Evolutionary conservation across 2,797 vertebrate genomes (phyloP).

Genomic region (Scolopax bukidnonensis): DNA sequence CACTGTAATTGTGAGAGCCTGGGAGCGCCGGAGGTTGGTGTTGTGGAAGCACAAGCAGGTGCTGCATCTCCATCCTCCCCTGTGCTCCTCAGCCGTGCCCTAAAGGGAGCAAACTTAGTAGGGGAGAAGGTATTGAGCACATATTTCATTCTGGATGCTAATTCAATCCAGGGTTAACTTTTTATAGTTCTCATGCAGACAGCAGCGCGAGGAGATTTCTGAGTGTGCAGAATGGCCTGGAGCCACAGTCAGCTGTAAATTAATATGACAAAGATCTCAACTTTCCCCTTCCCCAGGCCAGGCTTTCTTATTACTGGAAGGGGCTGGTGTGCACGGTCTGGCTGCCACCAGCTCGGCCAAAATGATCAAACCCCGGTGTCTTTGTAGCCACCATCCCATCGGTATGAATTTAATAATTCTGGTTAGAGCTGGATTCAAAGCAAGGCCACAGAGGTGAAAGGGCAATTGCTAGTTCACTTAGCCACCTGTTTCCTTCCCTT

Average conservation of each 20-base stretch:
- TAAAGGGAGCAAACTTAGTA: neutral
- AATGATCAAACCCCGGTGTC: neutral
- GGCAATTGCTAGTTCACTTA: constrained; percentile 47
- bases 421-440: constrained; percentile 2
- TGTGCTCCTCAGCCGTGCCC: neutral
- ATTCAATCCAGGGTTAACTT: constrained; percentile 39
- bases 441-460: constrained; percentile 31
- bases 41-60: neutral
- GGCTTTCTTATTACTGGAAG: neutral
- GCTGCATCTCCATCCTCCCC: neutral
- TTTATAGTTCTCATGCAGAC: neutral
- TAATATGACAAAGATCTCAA: neutral
- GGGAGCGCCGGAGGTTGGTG: neutral
- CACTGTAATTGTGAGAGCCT: neutral
- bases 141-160: constrained; percentile 5
- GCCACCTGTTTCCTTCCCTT: constrained; percentile 68
- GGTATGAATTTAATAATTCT: constrained; percentile 53
- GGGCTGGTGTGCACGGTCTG: neutral
- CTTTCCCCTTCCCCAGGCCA: neutral
- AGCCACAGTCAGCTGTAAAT: neutral
- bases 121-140: neutral
- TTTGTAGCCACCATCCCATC: neutral
- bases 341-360: neutral
- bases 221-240: neutral
- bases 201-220: neutral